Percentiles rank a stretch among this genome's conserved stretches.
Conservation (phyloP, 2,113 vertebrate species). For the Thamnaconus septentrionalis region DNA sequence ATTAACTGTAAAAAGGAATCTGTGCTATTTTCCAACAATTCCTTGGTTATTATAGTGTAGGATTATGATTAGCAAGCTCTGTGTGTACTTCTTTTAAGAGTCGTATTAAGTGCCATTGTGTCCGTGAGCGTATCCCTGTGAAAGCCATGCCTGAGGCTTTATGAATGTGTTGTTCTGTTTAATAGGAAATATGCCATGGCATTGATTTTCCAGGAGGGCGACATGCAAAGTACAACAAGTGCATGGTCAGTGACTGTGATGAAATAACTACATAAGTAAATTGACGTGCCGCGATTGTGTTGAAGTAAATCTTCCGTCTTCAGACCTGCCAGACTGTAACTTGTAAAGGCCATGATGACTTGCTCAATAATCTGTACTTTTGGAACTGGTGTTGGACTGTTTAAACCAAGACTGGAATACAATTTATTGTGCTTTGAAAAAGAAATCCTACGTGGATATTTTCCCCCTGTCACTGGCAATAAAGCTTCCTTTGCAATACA, state of each 20-base stretch:
- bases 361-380: constrained; percentile 28
- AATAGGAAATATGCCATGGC: constrained; percentile 70
- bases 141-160: constrained; percentile 76
- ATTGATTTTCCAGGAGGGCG: constrained; percentile 41
- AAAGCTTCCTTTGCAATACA: constrained; percentile 79
- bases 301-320: constrained; percentile 34
- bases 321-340: constrained; percentile 37
- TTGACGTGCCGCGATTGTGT: constrained; percentile 6
- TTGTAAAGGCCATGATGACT: constrained; percentile 26
- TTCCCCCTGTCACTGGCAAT: constrained; percentile 76
- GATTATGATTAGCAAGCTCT: constrained; percentile 50
- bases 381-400: constrained; percentile 52
- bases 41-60: constrained; percentile 43
- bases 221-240: constrained; percentile 32
- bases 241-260: constrained; percentile 35
- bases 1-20: constrained; percentile 49
- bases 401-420: constrained; percentile 50
- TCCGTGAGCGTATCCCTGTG: constrained; percentile 67
- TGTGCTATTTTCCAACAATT: constrained; percentile 39
- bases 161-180: constrained; percentile 68
- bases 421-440: constrained; percentile 45
- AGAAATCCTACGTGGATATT: constrained; percentile 53
- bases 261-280: constrained; percentile 10
- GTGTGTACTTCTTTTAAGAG: constrained; percentile 57
- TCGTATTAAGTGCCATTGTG: constrained; percentile 65